Conservation (phyloP, 2,113 vertebrate species). For the Notothenia rossii region DNA sequence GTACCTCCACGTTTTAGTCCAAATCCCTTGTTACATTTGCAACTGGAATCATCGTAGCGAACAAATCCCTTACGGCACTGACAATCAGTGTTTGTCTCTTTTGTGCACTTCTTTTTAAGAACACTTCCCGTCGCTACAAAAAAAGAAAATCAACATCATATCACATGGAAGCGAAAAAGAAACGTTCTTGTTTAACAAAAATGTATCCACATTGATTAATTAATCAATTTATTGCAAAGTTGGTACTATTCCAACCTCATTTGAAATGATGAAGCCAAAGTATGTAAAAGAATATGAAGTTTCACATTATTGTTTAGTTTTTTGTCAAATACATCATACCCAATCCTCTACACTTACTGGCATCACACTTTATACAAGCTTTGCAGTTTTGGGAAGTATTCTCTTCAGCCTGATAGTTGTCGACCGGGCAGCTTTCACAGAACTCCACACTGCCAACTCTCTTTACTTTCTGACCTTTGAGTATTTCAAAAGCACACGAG, state of each 20-base stretch:
- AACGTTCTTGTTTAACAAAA: neutral
- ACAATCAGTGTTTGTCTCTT: slow-evolving; percentile 29
- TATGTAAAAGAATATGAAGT: neutral
- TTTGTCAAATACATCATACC: neutral
- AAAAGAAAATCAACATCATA: neutral
- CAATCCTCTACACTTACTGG: slow-evolving; percentile 41
- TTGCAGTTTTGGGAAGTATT: neutral
- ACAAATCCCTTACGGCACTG: slow-evolving; percentile 49
- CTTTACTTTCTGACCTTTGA: slow-evolving; percentile 26
- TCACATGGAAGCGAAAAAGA: neutral
- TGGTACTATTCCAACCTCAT: neutral
- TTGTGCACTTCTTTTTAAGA: rapidly evolving
- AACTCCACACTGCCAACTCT: rapidly evolving
- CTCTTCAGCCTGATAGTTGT: neutral
- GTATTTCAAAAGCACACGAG: slow-evolving; percentile 18
- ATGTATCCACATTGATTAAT: neutral
- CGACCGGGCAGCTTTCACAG: slow-evolving; percentile 26
- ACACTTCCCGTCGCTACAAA: slow-evolving; percentile 28
- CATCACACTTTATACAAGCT: neutral
- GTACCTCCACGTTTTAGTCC: slow-evolving; percentile 32
- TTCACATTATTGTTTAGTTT: neutral
- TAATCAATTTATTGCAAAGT: neutral
- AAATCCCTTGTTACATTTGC: slow-evolving; percentile 59
- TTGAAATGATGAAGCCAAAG: neutral
- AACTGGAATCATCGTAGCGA: slow-evolving; percentile 9